Percentiles rank a stretch among this genome's conserved stretches.
These are phyloP conservation scores for Andrena bucephala DNA, from an alignment of 2,888 invertebrate genomes.

Conservation along the genomic window DNA sequence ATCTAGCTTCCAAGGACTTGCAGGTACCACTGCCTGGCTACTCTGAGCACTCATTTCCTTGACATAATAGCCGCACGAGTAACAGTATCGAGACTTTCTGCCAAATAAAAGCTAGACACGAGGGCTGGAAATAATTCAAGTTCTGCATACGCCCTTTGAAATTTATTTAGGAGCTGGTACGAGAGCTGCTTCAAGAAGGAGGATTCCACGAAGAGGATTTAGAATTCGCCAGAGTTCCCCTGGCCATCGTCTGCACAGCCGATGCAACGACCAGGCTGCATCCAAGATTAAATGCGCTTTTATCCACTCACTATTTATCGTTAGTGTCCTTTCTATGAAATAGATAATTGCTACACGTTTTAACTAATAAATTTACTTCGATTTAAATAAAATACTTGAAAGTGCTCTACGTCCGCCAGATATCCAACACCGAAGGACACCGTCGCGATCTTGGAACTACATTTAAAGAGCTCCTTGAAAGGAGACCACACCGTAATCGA, in stretches of 20 bases:
- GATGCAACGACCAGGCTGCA: slow-evolving; percentile 78
- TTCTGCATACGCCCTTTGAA: background rate
- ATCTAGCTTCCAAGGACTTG: slow-evolving; percentile 87
- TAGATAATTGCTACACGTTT: background rate
- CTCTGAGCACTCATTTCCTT: background rate
- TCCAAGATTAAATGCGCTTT: slow-evolving; percentile 79
- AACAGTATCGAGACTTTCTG: no score
- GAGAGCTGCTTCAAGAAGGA: slow-evolving; percentile 81
- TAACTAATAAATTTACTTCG: background rate
- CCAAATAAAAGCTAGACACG: no score
- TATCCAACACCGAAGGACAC: slow-evolving; percentile 75
- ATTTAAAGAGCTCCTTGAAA: slow-evolving; percentile 74
- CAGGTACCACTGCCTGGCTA: slow-evolving; percentile 71
- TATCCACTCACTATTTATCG: slow-evolving; percentile 79
- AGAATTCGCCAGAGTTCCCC: slow-evolving; percentile 80
- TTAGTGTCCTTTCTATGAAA: slow-evolving; percentile 50
- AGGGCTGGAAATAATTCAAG: background rate
- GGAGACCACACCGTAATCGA: slow-evolving; percentile 64
- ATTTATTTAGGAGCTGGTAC: slow-evolving; percentile 77
- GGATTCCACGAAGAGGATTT: slow-evolving; percentile 83
- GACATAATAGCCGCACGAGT: background rate
- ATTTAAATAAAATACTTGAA: no score
- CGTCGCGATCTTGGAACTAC: slow-evolving; percentile 77
- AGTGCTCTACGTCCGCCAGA: slow-evolving; percentile 53
- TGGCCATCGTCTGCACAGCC: slow-evolving; percentile 79